Conservation (phyloP, 1,140 invertebrate species). For the Caenorhabditis inopinata region DNA sequence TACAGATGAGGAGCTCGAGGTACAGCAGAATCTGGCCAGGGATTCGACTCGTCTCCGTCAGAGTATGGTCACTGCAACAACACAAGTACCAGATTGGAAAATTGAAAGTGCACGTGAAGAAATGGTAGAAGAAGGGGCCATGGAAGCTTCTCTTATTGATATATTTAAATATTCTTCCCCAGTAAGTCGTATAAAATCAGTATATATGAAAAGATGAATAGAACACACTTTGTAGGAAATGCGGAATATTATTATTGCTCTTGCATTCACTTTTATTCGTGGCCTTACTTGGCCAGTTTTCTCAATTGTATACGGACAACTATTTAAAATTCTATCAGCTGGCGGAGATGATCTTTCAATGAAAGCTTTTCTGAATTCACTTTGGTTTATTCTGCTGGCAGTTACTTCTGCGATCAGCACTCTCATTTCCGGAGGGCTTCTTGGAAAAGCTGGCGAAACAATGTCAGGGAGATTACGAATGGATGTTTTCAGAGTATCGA, state of each 20-base stretch:
- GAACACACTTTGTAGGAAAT: constrained; percentile 5
- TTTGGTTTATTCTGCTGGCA: constrained; percentile 49
- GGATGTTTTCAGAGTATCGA: constrained; percentile 36
- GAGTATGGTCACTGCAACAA: constrained; percentile 33
- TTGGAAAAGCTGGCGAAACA: constrained; percentile 56
- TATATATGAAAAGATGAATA: too few species aligned
- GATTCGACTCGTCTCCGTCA: constrained; percentile 35
- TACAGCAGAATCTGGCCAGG: background rate
- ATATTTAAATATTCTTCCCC: constrained; percentile 55
- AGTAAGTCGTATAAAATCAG: constrained; percentile 40
- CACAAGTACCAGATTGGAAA: constrained; percentile 31
- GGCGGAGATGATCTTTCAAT: constrained; percentile 18
- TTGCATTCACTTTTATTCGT: constrained; percentile 54
- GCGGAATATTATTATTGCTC: constrained; percentile 27
- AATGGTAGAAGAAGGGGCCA: constrained; percentile 54
- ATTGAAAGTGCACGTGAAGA: constrained; percentile 44
- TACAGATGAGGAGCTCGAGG: constrained; percentile 42
- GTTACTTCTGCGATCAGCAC: constrained; percentile 48
- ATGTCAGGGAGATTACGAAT: constrained; percentile 47
- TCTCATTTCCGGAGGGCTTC: constrained; percentile 53
- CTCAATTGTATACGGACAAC: constrained; percentile 60
- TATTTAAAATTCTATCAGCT: constrained; percentile 51
- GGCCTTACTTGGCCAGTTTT: constrained; percentile 61
- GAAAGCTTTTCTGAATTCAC: constrained; percentile 41
- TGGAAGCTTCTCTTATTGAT: constrained; percentile 51